Conservation (phyloP, 2,797 vertebrate genomes). For the Darevskia mixta region DNA sequence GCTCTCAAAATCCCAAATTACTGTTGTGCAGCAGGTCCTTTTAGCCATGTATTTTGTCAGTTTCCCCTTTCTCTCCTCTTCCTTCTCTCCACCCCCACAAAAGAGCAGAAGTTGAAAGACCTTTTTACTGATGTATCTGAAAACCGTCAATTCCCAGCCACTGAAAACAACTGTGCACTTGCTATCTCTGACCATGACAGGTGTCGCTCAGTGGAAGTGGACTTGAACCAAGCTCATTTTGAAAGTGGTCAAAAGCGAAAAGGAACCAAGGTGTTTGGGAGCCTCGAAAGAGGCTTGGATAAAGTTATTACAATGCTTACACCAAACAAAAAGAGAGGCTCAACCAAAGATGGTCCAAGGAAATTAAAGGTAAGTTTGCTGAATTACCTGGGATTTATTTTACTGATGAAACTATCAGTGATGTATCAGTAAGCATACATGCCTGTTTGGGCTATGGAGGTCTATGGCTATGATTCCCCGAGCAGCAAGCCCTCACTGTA, state of each 20-base stretch:
- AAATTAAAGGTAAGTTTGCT: constrained; percentile 85
- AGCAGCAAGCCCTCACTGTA: background rate
- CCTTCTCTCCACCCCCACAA: background rate
- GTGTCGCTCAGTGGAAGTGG: constrained; percentile 88
- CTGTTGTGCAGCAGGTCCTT: constrained; percentile 20
- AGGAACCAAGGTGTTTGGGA: constrained; percentile 90
- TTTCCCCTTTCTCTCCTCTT: background rate
- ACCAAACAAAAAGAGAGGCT: constrained; percentile 87
- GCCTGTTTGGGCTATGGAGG: background rate
- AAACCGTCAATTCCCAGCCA: constrained; percentile 2
- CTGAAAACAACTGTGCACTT: background rate
- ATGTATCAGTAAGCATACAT: background rate
- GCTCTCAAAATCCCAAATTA: constrained; percentile 36
- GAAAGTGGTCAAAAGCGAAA: constrained; percentile 90
- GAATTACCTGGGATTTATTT: background rate
- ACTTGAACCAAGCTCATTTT: constrained; percentile 75
- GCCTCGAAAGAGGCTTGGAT: constrained; percentile 93
- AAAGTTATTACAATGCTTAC: constrained; percentile 95
- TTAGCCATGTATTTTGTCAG: background rate
- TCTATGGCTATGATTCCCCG: background rate
- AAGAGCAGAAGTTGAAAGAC: background rate
- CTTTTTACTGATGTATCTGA: background rate
- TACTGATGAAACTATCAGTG: too few species aligned
- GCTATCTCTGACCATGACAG: constrained; percentile 70
- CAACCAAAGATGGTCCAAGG: constrained; percentile 82